phyloP scores from a whole-genome alignment of 2,888 invertebrate genomes.

The Ommatoiulus sabulosus region DNA sequence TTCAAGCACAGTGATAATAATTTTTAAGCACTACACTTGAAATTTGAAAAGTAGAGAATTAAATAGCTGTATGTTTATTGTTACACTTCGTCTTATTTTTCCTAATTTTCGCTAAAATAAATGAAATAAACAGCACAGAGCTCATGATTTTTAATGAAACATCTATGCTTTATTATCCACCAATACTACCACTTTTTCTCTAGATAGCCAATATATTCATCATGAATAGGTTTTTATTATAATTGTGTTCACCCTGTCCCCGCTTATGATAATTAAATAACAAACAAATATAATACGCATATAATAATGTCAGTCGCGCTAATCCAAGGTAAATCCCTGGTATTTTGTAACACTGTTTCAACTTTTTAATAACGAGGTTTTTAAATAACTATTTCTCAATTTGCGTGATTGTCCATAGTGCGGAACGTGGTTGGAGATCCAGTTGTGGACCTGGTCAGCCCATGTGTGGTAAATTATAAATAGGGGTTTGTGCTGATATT shows the following conservation, averaged over 20 bases:
- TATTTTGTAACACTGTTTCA: no score
- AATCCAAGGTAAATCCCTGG: no score
- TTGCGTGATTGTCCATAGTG: no score
- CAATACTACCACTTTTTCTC: conserved; percentile 23
- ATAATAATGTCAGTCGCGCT: no score
- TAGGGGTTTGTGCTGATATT: no score
- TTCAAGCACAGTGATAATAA: not conserved
- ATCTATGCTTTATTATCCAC: conserved; percentile 26
- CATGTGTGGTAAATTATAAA: no score
- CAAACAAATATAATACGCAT: not conserved
- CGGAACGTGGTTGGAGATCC: no score
- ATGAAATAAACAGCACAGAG: not conserved
- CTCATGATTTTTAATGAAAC: not conserved
- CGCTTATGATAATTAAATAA: conserved; percentile 41
- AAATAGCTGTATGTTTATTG: not conserved
- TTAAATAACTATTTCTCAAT: no score
- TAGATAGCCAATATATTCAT: conserved; percentile 26
- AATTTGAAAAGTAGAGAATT: not conserved
- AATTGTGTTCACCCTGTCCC: not conserved
- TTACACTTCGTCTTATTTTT: not conserved
- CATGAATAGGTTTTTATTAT: conserved; percentile 18
- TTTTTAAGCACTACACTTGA: no score
- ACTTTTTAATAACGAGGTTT: no score
- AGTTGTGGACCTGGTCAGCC: no score
- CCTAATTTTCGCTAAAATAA: not conserved